Evolutionary conservation across 2,113 vertebrate genomes (phyloP).

Genomic region (Glaucomys volans): DNA sequence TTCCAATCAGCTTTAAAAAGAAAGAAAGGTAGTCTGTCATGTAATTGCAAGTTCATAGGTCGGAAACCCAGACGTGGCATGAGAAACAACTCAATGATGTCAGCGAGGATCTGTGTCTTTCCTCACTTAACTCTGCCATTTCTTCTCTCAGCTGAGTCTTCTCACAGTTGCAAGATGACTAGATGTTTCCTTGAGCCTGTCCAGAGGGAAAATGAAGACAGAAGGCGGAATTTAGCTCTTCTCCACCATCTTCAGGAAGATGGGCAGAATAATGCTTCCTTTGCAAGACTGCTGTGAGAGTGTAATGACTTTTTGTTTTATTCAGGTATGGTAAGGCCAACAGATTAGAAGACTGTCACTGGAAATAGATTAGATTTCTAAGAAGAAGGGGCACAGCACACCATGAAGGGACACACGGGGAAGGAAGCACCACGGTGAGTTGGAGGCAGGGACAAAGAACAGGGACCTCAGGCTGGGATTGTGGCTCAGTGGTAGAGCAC

Average conservation of each 20-base stretch:
- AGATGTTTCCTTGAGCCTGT: neutral
- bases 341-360: too few species aligned
- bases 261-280: neutral
- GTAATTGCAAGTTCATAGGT: neutral
- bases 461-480: too few species aligned
- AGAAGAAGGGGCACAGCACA: neutral
- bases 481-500: too few species aligned
- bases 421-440: neutral
- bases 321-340: neutral
- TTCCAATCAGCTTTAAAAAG: neutral
- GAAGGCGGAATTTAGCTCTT: neutral
- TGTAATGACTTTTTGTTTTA: neutral
- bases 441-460: neutral
- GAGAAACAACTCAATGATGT: neutral
- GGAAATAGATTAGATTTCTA: neutral
- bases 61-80: neutral
- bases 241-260: neutral
- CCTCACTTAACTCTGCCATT: neutral
- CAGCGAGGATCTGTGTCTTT: neutral
- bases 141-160: neutral
- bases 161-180: neutral
- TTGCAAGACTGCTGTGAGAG: neutral
- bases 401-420: too few species aligned
- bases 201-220: neutral
- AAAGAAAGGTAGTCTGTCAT: neutral